Conservation (phyloP, 2,113 vertebrate species). For the Actenoides lindsayi region DNA sequence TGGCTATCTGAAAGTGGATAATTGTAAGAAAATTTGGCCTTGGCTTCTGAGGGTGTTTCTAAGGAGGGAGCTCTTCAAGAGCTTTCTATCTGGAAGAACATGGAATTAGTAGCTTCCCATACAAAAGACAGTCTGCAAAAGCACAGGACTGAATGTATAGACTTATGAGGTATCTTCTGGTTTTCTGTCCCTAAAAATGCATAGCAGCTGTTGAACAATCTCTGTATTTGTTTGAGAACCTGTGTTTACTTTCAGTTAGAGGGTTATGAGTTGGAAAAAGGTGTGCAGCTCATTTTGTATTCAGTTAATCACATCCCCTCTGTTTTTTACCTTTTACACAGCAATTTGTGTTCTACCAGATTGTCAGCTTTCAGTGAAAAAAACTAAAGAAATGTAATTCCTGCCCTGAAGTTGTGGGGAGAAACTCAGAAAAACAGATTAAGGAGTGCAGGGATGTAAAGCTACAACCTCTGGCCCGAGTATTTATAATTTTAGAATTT, state of each 20-base stretch:
- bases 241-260: background rate
- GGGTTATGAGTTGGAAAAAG: background rate
- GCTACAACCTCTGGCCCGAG: background rate
- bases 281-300: background rate
- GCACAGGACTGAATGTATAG: background rate
- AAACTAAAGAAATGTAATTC: background rate
- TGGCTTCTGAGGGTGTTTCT: background rate
- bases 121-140: background rate
- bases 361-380: background rate
- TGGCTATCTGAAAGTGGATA: background rate
- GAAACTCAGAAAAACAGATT: background rate
- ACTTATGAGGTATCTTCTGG: background rate
- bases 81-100: background rate
- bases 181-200: background rate
- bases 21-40: background rate
- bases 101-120: background rate
- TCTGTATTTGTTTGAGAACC: background rate
- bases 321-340: background rate
- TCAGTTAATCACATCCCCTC: background rate
- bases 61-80: background rate
- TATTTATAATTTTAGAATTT: background rate
- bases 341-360: background rate
- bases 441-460: background rate
- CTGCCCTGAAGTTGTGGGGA: background rate
- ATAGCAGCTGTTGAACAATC: background rate